Evolutionary conservation across 2,888 invertebrate species (phyloP).

Genomic region (Glyphotaelius pellucidus): DNA sequence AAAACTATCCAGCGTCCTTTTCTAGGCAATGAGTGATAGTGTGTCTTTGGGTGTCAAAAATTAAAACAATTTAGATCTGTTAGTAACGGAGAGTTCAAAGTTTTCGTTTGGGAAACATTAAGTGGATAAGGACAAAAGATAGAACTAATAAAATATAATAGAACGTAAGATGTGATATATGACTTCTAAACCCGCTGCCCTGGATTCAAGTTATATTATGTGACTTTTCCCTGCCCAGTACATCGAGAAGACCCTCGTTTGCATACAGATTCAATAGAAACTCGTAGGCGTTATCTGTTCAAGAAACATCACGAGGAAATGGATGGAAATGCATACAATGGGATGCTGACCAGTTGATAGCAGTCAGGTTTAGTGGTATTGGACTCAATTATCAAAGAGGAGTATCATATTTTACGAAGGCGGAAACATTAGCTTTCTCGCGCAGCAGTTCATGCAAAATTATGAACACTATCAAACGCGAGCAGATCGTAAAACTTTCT

Average conservation of each 20-base stretch:
- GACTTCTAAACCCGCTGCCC: neutral
- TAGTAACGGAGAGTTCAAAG: no score
- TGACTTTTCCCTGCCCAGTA: neutral
- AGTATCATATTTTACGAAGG: conserved; percentile 39
- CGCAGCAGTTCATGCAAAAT: neutral
- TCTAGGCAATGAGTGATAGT: no score
- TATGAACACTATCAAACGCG: neutral
- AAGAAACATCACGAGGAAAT: conserved; percentile 23
- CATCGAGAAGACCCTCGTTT: conserved; percentile 13
- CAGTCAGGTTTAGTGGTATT: conserved; percentile 28
- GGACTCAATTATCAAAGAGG: conserved; percentile 40
- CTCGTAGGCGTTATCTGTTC: conserved; percentile 16
- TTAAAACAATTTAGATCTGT: no score
- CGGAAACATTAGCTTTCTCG: conserved; percentile 22
- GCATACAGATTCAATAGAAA: neutral
- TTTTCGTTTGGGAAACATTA: neutral
- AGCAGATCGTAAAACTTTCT: neutral
- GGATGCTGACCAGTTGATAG: conserved; percentile 38
- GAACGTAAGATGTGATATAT: neutral
- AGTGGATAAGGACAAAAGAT: neutral
- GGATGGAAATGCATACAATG: conserved; percentile 14
- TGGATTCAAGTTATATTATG: neutral
- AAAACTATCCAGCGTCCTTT: no score
- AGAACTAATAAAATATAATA: neutral
- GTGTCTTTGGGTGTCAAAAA: no score